Evolutionary conservation across 2,797 vertebrate genomes (phyloP).

Genomic region (Tinamus major): DNA sequence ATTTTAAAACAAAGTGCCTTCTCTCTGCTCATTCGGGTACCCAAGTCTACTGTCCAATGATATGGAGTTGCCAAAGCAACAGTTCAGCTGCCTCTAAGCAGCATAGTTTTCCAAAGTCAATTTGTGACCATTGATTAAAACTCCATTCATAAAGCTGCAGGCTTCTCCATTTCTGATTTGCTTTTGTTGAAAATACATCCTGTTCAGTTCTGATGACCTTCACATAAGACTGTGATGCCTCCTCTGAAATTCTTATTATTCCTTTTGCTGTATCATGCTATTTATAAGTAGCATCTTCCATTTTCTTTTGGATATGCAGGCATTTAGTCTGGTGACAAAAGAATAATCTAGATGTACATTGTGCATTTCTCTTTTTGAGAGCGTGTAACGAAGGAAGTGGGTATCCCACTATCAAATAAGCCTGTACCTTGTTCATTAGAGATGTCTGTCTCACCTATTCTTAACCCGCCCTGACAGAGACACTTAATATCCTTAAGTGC

Average conservation of each 20-base stretch:
- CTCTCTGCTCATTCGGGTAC: not conserved
- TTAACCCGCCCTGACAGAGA: not conserved
- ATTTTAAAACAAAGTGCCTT: not conserved
- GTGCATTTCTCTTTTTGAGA: not conserved
- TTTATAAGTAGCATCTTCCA: not conserved
- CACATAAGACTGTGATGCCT: not conserved
- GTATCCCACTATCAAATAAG: not conserved
- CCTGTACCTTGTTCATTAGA: not conserved
- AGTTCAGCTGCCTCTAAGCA: not conserved
- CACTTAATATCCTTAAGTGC: not conserved
- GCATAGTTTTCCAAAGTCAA: not conserved
- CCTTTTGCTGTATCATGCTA: not conserved
- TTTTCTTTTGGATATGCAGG: not conserved
- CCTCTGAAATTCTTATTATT: not conserved
- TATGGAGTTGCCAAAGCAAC: slow-evolving; percentile 16
- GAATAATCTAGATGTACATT: not conserved
- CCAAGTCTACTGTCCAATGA: not conserved
- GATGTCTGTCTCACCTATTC: not conserved
- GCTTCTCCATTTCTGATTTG: not conserved
- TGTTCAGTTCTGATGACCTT: not conserved
- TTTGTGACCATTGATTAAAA: not conserved
- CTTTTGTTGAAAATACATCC: not conserved
- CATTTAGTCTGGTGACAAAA: not conserved
- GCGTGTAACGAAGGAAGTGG: not conserved
- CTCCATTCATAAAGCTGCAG: not conserved